Base-by-base conservation (phyloP, 2,888 invertebrate species). In the Cartodere bifasciata region DNA sequence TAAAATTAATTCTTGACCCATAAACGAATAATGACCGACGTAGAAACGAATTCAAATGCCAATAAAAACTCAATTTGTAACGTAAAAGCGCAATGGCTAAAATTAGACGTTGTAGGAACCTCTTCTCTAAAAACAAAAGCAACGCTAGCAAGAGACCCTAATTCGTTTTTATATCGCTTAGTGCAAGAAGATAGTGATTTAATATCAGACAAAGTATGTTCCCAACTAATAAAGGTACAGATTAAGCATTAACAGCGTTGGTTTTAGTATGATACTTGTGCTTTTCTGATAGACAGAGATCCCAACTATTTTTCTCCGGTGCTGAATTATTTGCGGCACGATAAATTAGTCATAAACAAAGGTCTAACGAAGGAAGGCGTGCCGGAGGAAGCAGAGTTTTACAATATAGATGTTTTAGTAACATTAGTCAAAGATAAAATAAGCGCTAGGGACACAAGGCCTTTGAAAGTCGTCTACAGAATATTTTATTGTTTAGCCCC, bases 321-420 rank as follows among this genome's bases (percentile, higher is more conserved):
- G 43, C 70, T 97, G 48, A 97, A 97, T 65, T 97, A 90, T 62
- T 70, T 97, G 48, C 76, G 97, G 42, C 95, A 97, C 65, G 95
- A 95, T 37, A 95, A 95, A 68, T 70, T 97, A 52, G 87, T 97
- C 37, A 80, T 97, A 49, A 92, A 97, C 62, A 86, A 85, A 64
- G 90, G 92, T 56, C 72, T 98, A 44, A 86, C 91, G 10, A 95
- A 95, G 62, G 97, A 98, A 67, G 97, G 97, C 60, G 90, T 98
- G 4, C 65, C 98, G 46, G 98, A 98, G 65, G 98, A 98, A 64
- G 97, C 98, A 16, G 98, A 98, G 64, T 98, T 98, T 68, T 98
- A 98, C 63, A 98, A 98, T 66, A 86, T 98, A 43, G 90, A 94
- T 23, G 91, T 88, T 58, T 70, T 99, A 48, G 94, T 98, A 56